phyloP scores from a whole-genome alignment of 2,797 vertebrate species.

The Microctenopoma stevenorrisi region DNA sequence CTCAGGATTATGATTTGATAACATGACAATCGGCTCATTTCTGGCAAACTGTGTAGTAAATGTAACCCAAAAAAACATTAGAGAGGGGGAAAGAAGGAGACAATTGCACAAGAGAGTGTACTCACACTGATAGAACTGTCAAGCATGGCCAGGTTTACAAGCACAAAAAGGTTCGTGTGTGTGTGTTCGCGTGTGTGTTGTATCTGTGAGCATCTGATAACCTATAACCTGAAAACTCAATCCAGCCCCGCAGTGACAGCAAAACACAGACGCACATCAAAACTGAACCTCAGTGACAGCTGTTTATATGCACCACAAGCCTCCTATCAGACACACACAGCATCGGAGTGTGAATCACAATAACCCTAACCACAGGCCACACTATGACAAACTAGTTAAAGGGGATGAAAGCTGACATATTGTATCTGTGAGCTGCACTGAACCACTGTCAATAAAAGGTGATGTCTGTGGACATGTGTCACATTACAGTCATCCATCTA shows the following conservation, averaged over 20 bases:
- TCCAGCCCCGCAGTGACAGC: constrained; percentile 56
- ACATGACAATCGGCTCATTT: constrained; percentile 11
- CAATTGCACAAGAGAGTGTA: constrained; percentile 32
- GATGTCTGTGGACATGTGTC: constrained; percentile 5
- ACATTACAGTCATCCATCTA: neutral
- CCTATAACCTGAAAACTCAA: constrained; percentile 69
- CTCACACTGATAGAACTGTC: constrained; percentile 73
- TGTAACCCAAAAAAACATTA: constrained; percentile 16
- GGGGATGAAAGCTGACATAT: constrained; percentile 32
- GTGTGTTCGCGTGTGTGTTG: constrained; percentile 27
- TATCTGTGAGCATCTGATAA: constrained; percentile 61
- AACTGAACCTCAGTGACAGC: constrained; percentile 58
- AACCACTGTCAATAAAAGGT: constrained; percentile 14
- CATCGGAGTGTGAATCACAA: constrained; percentile 71
- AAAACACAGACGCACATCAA: constrained; percentile 60
- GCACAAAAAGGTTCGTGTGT: constrained; percentile 30
- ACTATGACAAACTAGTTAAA: constrained; percentile 15
- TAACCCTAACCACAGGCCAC: constrained; percentile 37
- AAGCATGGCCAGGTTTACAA: constrained; percentile 58
- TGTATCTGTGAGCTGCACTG: constrained; percentile 12
- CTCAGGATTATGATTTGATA: neutral
- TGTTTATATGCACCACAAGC: constrained; percentile 50
- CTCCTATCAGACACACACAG: constrained; percentile 15
- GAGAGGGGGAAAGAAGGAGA: constrained; percentile 17
- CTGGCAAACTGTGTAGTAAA: constrained; percentile 14